Percentiles rank a stretch among this genome's conserved stretches.
Evolutionary conservation across 2,888 invertebrate genomes (phyloP).

Genomic region (Apotomis betuletana): DNA sequence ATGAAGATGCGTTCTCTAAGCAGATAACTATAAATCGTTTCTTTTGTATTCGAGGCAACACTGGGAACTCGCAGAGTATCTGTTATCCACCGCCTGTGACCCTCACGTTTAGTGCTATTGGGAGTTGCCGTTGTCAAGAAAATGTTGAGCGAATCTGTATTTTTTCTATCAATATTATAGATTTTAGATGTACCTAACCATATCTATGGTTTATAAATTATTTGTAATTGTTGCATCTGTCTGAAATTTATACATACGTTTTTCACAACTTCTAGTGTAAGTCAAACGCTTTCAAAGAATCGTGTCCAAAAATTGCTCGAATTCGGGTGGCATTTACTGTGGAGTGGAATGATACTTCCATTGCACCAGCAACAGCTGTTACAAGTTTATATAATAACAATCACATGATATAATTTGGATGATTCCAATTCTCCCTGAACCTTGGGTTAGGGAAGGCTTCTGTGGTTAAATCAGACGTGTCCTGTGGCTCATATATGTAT

Average conservation of each 20-base stretch:
- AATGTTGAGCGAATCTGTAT: slow-evolving; percentile 28
- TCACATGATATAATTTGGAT: slow-evolving; percentile 7
- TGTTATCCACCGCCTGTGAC: background rate
- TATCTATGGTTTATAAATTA: slow-evolving; percentile 52
- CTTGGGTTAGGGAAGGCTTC: slow-evolving; percentile 1
- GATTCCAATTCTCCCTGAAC: slow-evolving; percentile 6
- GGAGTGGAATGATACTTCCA: slow-evolving; percentile 8
- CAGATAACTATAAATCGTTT: slow-evolving; percentile 25
- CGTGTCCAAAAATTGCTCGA: slow-evolving; percentile 48
- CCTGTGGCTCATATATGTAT: slow-evolving; percentile 56
- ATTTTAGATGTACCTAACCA: slow-evolving; percentile 48
- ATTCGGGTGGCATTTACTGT: slow-evolving; percentile 27
- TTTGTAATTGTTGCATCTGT: slow-evolving; percentile 41
- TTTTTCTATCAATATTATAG: slow-evolving; percentile 53
- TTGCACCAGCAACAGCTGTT: background rate
- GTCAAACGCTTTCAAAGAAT: slow-evolving; percentile 47
- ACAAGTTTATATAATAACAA: background rate
- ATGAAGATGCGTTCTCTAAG: slow-evolving; percentile 42
- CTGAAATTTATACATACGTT: slow-evolving; percentile 30
- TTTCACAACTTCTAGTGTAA: slow-evolving; percentile 37
- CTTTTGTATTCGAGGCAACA: slow-evolving; percentile 17
- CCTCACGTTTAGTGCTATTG: slow-evolving; percentile 20
- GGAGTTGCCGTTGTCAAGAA: slow-evolving; percentile 21
- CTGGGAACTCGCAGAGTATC: background rate
- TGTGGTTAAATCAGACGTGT: slow-evolving; percentile 24